phyloP scores from a whole-genome alignment of 2,888 invertebrate species.

The Fragum sueziense region DNA sequence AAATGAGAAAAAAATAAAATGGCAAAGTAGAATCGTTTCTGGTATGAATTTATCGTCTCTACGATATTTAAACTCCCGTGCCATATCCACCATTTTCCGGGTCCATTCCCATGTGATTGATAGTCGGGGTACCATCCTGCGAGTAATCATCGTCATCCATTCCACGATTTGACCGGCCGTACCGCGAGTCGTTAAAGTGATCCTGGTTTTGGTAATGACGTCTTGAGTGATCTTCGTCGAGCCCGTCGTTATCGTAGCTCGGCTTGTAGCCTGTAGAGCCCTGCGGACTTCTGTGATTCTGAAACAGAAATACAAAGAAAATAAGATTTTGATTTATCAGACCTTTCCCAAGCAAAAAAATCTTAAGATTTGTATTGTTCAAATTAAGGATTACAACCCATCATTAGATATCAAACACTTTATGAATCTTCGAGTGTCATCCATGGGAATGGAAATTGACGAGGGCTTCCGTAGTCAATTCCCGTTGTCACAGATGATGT shows the following conservation, averaged over 20 bases:
- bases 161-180: slow-evolving; percentile 29
- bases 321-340: too few relatives aligned
- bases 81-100: slow-evolving; percentile 25
- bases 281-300: neutral
- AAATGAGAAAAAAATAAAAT: neutral
- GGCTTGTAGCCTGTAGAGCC: neutral
- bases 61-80: slow-evolving; percentile 41
- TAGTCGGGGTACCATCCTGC: slow-evolving; percentile 38
- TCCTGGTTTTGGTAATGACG: neutral
- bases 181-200: neutral
- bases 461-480: too few relatives aligned
- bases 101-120: slow-evolving; percentile 40
- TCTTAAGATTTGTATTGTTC: neutral
- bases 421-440: too few relatives aligned
- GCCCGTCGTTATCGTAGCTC: slow-evolving; percentile 45
- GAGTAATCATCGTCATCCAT: slow-evolving; percentile 43
- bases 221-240: slow-evolving; percentile 26
- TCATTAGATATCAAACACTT: too few relatives aligned
- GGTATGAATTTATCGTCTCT: neutral
- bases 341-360: neutral
- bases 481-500: too few relatives aligned
- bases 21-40: neutral
- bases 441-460: too few relatives aligned
- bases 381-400: neutral
- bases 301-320: too few relatives aligned